Percentiles rank a stretch among this genome's conserved stretches.
Evolutionary conservation across 2,113 vertebrate genomes (phyloP).

Genomic region (Xyrauchen texanus): DNA sequence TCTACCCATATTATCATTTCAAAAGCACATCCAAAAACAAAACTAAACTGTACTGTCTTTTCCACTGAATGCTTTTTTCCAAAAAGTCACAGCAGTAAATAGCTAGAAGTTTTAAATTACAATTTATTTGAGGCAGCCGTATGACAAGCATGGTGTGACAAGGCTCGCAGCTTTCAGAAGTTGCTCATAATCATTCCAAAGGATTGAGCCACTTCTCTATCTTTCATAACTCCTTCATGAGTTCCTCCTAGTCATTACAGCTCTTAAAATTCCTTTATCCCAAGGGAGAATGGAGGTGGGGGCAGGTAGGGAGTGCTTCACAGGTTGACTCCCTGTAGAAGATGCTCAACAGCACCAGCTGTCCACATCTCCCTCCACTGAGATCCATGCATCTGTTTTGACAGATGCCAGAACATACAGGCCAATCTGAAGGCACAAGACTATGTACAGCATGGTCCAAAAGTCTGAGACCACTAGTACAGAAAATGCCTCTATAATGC

Average conservation of each 20-base stretch:
- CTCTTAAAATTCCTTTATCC: conserved; percentile 58
- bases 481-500: too few species aligned
- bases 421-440: too few species aligned
- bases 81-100: too few species aligned
- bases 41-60: too few species aligned
- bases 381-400: conserved; percentile 23
- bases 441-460: background rate
- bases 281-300: conserved; percentile 49
- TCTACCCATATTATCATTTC: too few species aligned
- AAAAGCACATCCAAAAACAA: too few species aligned
- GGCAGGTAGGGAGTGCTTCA: conserved; percentile 44
- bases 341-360: conserved; percentile 59
- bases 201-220: conserved; percentile 59
- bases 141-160: conserved; percentile 23
- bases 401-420: conserved; percentile 31
- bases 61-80: too few species aligned
- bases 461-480: background rate
- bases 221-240: conserved; percentile 70
- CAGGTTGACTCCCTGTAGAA: conserved; percentile 49
- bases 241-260: conserved; percentile 58
- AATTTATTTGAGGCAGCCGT: conserved; percentile 1
- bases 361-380: conserved; percentile 15
- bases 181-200: conserved; percentile 39
- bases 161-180: conserved; percentile 24
- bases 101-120: conserved; percentile 10